Conservation (phyloP, 1,140 invertebrate genomes). For the Diorhabda elongata region DNA sequence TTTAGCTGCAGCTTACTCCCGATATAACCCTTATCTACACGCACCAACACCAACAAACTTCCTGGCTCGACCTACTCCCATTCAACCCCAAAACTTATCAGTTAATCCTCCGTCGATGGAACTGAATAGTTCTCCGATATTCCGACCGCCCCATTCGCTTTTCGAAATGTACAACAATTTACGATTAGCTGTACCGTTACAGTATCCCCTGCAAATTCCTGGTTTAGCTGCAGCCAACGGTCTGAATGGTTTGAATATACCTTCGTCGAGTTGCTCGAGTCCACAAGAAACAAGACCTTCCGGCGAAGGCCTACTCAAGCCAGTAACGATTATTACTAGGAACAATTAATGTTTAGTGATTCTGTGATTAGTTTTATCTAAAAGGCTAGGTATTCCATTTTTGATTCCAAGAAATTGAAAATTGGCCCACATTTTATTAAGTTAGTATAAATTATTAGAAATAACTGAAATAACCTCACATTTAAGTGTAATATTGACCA, state of each 20-base stretch:
- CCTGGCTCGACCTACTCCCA: conserved; percentile 21
- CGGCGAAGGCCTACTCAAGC: conserved; percentile 40
- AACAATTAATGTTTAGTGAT: conserved; percentile 24
- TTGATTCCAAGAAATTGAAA: too few species aligned
- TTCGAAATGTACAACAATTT: conserved; percentile 40
- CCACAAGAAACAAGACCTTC: conserved; percentile 21
- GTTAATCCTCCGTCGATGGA: conserved; percentile 7
- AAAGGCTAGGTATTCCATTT: too few species aligned
- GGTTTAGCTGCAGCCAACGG: conserved; percentile 18
- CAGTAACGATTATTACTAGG: conserved; percentile 44
- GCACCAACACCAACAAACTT: conserved; percentile 25
- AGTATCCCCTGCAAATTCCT: conserved; percentile 37
- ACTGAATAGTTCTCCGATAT: conserved; percentile 20
- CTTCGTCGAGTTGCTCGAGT: conserved; percentile 18
- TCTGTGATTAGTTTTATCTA: neutral
- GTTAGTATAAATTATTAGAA: too few species aligned
- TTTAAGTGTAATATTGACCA: too few species aligned
- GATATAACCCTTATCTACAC: conserved; percentile 43
- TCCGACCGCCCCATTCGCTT: conserved; percentile 29
- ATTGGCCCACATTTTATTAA: too few species aligned
- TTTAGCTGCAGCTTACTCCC: conserved; percentile 28
- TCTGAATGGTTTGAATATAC: conserved; percentile 10
- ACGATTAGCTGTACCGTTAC: conserved; percentile 31
- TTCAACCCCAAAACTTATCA: conserved; percentile 31
- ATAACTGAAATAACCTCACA: too few species aligned